Conservation (phyloP, 2,888 invertebrate genomes). For the Chrysolina oricalcia region DNA sequence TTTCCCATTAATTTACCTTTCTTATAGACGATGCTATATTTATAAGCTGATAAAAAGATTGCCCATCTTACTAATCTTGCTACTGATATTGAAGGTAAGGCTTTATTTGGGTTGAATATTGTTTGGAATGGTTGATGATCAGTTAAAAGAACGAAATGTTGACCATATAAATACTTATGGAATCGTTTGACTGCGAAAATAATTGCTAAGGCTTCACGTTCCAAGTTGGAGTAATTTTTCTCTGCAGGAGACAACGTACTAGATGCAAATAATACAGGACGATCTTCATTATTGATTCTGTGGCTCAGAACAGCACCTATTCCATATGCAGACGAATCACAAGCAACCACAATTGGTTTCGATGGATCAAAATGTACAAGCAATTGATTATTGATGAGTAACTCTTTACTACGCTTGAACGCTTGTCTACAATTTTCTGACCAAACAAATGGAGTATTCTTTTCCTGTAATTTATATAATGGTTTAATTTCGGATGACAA, state of each 20-base stretch:
- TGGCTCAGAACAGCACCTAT: conserved; percentile 55
- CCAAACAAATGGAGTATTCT: conserved; percentile 13
- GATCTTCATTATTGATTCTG: conserved; percentile 47
- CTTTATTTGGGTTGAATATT: conserved; percentile 22
- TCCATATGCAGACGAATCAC: conserved; percentile 54
- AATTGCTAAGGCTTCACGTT: conserved; percentile 64
- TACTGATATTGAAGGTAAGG: conserved; percentile 18
- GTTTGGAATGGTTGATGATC: conserved; percentile 25
- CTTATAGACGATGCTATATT: conserved; percentile 7
- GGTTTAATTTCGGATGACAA: conserved; percentile 18
- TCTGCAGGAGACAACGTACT: conserved; percentile 60
- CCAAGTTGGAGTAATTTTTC: conserved; percentile 62
- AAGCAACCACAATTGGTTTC: conserved; percentile 50
- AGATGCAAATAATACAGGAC: conserved; percentile 53
- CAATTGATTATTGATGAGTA: conserved; percentile 46
- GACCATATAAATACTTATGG: conserved; percentile 60
- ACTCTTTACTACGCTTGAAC: conserved; percentile 52
- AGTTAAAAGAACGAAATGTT: conserved; percentile 15
- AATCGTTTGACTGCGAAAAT: conserved; percentile 62
- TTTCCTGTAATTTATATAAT: conserved; percentile 21
- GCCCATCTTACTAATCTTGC: conserved; percentile 20
- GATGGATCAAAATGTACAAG: conserved; percentile 50
- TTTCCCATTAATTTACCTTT: conserved; percentile 24
- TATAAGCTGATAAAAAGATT: conserved; percentile 22
- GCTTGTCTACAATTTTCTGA: conserved; percentile 4